Conservation (phyloP, 2,797 vertebrate genomes). For the Rhabdomys pumilio region DNA sequence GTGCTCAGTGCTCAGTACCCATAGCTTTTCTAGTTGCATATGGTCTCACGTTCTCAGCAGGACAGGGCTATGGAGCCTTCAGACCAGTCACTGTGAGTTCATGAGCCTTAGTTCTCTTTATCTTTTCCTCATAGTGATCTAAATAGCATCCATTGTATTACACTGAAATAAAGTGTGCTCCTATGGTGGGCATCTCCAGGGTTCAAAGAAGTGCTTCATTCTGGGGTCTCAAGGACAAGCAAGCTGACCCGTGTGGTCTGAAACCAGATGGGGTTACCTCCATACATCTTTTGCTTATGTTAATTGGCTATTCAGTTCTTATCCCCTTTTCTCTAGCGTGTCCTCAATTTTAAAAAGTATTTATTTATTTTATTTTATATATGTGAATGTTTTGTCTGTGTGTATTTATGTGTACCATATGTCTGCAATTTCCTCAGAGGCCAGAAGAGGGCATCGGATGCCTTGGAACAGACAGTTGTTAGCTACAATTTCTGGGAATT, state of each 20-base stretch:
- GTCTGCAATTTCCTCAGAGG: neutral
- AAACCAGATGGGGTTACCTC: neutral
- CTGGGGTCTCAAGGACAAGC: neutral
- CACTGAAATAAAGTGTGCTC: neutral
- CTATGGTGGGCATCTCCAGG: neutral
- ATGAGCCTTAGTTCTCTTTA: neutral
- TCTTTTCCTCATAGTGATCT: neutral
- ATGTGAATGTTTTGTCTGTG: neutral
- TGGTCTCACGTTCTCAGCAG: neutral
- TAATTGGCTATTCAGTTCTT: neutral
- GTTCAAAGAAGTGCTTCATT: neutral
- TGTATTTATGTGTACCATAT: slow-evolving; percentile 4
- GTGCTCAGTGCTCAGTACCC: neutral
- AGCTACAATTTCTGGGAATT: neutral
- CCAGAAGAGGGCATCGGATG: neutral
- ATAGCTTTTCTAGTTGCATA: neutral
- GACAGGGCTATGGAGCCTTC: neutral
- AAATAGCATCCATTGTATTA: neutral
- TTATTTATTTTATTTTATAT: neutral
- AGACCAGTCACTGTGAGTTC: neutral
- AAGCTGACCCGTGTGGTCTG: neutral
- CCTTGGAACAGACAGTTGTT: neutral
- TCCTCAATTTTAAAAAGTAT: neutral
- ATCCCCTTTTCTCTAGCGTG: neutral
- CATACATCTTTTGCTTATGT: neutral